Evolutionary conservation across 2,888 invertebrate species (phyloP), one percentile per base, ranked within the genome.

Genomic region (Rhingia rostrata): DNA sequence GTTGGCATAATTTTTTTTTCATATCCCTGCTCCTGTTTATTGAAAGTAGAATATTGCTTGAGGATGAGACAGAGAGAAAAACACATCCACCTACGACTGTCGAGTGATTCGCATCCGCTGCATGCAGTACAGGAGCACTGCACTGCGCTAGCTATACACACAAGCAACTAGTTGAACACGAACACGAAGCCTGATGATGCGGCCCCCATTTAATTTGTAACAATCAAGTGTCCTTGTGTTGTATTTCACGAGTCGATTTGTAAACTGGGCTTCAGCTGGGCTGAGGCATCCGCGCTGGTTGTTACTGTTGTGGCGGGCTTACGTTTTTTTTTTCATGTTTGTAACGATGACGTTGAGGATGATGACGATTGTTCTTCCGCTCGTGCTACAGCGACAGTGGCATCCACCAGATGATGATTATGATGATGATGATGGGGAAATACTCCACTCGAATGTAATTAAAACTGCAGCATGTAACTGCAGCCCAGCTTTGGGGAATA

Each of bases 201-300:
- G 78, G 64, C 82, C 73, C 82, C 73, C 73, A 83, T 83, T 83
- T 78, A 78, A 74, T 78, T 69, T 64, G 73, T 64, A 78, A 78
- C 83, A 83, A 83, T 83, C 67, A 74, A 74, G 69, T 58, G 64
- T 83, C 78, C 83, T 83, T 83, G 69, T 64, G 56, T 64, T 74
- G 63, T 56, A 63, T 80, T 49, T 35, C 67, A 60, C 47, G 33
- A 43, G 73, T 47, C 54, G 60, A 53, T 73, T 80, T 72, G 61
- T 72, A 54, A 51, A 49, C 35, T 54, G 12, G 66, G 35, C 22
- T 22, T 22, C 22, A 22, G 22, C 30, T 37, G 14, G 14, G 49
- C 39, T 22, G 3, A 37, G 49, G 22, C 33, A 22, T 12, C 12
- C 30, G 2, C 9, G 4, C 41, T 1, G 22, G 10, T 43, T 10